Percentiles rank a stretch among this genome's conserved stretches.
Evolutionary conservation across 2,888 invertebrate genomes (phyloP).

Genomic region (Noctuana brunneofusca): DNA sequence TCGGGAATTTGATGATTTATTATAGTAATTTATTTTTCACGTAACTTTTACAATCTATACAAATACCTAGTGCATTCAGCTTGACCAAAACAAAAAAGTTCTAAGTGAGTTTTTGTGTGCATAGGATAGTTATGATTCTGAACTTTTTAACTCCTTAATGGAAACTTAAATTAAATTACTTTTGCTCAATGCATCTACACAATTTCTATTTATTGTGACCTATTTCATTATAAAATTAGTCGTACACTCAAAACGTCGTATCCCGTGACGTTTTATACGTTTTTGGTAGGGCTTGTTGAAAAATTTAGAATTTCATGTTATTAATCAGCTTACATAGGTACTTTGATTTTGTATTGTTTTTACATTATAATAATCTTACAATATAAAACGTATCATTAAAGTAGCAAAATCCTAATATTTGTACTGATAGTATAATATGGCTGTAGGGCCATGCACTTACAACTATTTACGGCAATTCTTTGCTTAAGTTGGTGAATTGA

Average conservation of each 20-base stretch:
- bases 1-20: too few relatives aligned
- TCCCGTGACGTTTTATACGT: neutral
- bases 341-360: neutral
- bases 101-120: neutral
- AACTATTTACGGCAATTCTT: constrained; percentile 33
- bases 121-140: neutral
- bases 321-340: constrained; percentile 7
- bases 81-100: neutral
- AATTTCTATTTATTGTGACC: neutral
- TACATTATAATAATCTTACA: constrained; percentile 8
- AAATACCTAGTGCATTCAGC: neutral
- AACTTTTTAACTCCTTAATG: neutral
- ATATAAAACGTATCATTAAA: constrained; percentile 53
- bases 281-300: neutral
- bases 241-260: constrained; percentile 7
- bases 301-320: constrained; percentile 8
- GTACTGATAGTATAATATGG: constrained; percentile 51
- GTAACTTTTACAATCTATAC: neutral
- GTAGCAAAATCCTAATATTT: constrained; percentile 56
- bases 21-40: too few relatives aligned
- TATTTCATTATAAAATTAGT: neutral
- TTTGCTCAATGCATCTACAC: neutral
- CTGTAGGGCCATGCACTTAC: constrained; percentile 43
- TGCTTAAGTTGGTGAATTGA: constrained; percentile 24
- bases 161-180: neutral